Evolutionary conservation across 2,888 invertebrate genomes (phyloP).

Genomic region (Cheilosia pagana): DNA sequence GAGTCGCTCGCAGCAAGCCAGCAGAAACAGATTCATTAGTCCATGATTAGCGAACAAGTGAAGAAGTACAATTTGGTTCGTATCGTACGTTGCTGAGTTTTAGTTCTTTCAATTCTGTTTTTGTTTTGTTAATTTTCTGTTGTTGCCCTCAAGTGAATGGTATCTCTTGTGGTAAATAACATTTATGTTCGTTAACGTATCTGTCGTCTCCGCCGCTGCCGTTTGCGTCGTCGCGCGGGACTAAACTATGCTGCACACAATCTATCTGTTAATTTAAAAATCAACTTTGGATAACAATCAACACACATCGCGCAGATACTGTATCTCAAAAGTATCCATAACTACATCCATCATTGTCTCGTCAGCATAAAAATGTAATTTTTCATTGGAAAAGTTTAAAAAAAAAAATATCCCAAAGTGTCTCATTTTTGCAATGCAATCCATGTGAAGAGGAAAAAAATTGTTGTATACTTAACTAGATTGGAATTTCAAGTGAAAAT

Average conservation of each 20-base stretch:
- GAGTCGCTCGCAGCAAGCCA: constrained; percentile 12
- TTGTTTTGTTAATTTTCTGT: constrained; percentile 36
- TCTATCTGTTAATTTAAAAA: constrained; percentile 29
- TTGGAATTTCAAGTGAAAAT: constrained; percentile 75
- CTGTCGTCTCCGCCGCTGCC: constrained; percentile 56
- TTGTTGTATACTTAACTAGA: constrained; percentile 73
- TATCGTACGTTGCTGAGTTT: constrained; percentile 47
- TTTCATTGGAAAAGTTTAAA: constrained; percentile 7
- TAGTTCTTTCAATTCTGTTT: not conserved
- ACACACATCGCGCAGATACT: constrained; percentile 31
- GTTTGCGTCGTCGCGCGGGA: constrained; percentile 71
- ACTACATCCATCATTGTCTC: constrained; percentile 26
- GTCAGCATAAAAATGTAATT: constrained; percentile 64
- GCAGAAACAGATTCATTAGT: constrained; percentile 62
- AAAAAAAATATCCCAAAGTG: constrained; percentile 13
- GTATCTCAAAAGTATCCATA: constrained; percentile 1
- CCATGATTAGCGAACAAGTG: constrained; percentile 71
- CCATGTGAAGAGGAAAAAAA: constrained; percentile 46
- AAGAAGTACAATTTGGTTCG: constrained; percentile 56
- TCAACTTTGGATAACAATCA: constrained; percentile 61
- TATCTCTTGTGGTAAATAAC: constrained; percentile 57
- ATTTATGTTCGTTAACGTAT: constrained; percentile 64
- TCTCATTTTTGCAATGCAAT: constrained; percentile 64
- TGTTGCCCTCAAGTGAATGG: constrained; percentile 59
- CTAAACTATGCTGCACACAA: constrained; percentile 36